A percentile compares a stretch with the other conserved stretches of the same genome.
Conservation (phyloP, 1,140 invertebrate genomes). For the Drepana arcuata region DNA sequence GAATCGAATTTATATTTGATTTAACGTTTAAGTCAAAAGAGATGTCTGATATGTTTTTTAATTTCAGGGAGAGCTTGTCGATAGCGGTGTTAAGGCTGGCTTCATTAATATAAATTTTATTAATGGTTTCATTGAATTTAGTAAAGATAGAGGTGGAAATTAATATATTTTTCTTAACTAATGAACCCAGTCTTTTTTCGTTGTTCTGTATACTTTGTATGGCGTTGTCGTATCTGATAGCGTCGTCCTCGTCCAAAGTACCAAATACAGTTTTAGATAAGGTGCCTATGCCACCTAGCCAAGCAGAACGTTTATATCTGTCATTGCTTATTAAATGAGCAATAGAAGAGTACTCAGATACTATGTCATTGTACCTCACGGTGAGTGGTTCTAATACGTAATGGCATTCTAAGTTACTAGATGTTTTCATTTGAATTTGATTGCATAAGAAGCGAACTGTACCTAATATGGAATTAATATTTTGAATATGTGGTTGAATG, state of each 20-base stretch:
- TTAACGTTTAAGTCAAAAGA: too few species aligned
- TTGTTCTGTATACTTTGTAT: too few species aligned
- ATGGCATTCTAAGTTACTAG: conserved; percentile 8
- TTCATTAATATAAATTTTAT: conserved; percentile 1
- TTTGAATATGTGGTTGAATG: conserved; percentile 14
- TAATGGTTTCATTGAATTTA: background rate
- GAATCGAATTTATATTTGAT: background rate
- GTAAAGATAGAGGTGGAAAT: background rate
- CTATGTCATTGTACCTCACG: conserved; percentile 13
- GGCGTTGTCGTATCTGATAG: conserved; percentile 5
- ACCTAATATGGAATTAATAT: conserved; percentile 7
- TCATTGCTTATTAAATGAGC: conserved; percentile 10
- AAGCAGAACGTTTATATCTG: conserved; percentile 7
- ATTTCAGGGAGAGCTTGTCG: background rate
- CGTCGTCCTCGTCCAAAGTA: conserved; percentile 17
- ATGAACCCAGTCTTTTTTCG: too few species aligned
- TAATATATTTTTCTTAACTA: background rate
- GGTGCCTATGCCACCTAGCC: conserved; percentile 16
- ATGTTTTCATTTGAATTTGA: conserved; percentile 9
- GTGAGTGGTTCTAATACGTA: conserved; percentile 11
- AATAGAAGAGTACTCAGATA: conserved; percentile 13
- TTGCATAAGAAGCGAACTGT: too few species aligned
- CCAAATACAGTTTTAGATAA: conserved; percentile 18
- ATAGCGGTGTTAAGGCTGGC: background rate
- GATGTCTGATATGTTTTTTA: background rate